Evolutionary conservation across 2,797 vertebrate genomes (phyloP).

Genomic region (Xiphorhynchus erythropygius): DNA sequence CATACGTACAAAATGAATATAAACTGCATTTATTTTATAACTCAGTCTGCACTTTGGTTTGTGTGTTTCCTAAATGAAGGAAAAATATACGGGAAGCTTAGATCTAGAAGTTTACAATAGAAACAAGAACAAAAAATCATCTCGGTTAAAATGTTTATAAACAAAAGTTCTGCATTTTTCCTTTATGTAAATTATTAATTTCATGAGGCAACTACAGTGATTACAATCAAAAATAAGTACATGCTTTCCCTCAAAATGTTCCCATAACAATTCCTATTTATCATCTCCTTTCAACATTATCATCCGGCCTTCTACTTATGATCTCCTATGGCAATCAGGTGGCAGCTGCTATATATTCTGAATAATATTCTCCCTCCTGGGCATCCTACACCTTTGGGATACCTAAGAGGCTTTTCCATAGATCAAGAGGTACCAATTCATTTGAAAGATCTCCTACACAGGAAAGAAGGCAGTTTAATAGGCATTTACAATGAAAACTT

Average conservation of each 20-base stretch:
- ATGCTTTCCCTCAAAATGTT: background rate
- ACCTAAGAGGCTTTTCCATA: background rate
- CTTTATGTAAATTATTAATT: background rate
- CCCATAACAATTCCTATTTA: background rate
- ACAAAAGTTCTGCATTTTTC: background rate
- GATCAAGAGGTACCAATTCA: background rate
- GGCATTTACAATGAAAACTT: background rate
- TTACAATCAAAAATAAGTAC: background rate
- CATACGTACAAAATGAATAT: background rate
- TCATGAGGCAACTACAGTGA: background rate
- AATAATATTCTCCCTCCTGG: background rate
- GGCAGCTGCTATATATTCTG: background rate
- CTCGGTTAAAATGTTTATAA: background rate
- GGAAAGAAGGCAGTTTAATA: background rate
- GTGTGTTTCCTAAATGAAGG: background rate
- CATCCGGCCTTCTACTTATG: background rate
- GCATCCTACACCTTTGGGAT: background rate
- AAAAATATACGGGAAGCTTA: background rate
- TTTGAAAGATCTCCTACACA: background rate
- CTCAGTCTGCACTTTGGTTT: background rate
- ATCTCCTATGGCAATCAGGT: background rate
- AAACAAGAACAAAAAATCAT: background rate
- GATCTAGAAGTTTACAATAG: background rate
- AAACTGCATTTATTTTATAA: background rate
- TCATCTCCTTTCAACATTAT: background rate